These are phyloP conservation scores for Uria aalge DNA, from an alignment of 2,113 vertebrate species.

Conservation along the genomic window DNA sequence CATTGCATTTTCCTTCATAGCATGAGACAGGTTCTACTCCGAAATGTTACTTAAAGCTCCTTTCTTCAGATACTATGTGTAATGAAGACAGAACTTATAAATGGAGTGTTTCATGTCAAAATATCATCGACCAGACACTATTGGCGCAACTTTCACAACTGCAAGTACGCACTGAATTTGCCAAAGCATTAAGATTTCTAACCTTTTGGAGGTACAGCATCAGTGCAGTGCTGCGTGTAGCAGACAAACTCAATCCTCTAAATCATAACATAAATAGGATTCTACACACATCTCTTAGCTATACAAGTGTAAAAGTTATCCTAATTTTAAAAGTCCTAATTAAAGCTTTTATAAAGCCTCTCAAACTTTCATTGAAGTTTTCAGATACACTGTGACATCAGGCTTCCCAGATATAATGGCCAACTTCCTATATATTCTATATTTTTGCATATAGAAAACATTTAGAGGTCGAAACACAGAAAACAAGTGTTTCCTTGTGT, in stretches of 20 bases:
- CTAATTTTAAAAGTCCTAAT: background rate
- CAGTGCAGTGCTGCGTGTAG: background rate
- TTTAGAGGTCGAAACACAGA: background rate
- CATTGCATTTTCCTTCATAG: background rate
- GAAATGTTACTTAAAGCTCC: background rate
- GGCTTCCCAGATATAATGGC: background rate
- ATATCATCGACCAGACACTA: background rate
- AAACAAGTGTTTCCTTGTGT: background rate
- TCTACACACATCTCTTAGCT: background rate
- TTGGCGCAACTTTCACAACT: background rate
- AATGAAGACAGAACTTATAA: background rate
- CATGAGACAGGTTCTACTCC: background rate
- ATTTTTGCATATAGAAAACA: background rate
- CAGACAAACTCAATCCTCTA: background rate
- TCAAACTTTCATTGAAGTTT: background rate
- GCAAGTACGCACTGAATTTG: background rate
- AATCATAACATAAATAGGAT: background rate
- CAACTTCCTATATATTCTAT: background rate
- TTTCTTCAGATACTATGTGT: background rate
- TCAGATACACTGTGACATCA: background rate
- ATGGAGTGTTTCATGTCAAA: background rate
- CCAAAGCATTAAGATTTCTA: background rate
- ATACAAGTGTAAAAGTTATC: background rate
- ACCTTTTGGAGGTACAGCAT: background rate
- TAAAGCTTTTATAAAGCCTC: background rate